Evolutionary conservation across 2,888 invertebrate genomes (phyloP).

Genomic region (Globia sparganii): DNA sequence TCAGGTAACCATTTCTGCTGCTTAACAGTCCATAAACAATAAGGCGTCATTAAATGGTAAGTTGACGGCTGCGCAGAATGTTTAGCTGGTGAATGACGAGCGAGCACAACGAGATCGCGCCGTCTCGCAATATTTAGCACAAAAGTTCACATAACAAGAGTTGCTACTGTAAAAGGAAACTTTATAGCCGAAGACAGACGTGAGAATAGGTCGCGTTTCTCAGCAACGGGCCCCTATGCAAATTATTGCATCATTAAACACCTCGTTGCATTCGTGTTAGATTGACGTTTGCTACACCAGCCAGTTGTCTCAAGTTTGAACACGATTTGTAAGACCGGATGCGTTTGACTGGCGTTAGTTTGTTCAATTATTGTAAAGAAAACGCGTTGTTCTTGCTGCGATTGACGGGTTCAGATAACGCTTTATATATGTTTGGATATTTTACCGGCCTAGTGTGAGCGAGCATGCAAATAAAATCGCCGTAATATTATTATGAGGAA

Average conservation of each 20-base stretch:
- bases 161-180: constrained; percentile 81
- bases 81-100: constrained; percentile 63
- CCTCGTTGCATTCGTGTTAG: constrained; percentile 84
- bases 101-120: constrained; percentile 55
- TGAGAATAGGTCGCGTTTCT: constrained; percentile 85
- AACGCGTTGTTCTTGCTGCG: constrained; percentile 67
- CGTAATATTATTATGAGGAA: constrained; percentile 53
- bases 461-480: constrained; percentile 61
- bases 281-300: constrained; percentile 80
- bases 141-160: constrained; percentile 81
- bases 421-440: constrained; percentile 49
- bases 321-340: constrained; percentile 84
- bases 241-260: constrained; percentile 90
- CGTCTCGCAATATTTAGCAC: constrained; percentile 71
- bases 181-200: constrained; percentile 81
- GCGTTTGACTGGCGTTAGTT: constrained; percentile 85
- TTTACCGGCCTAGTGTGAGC: constrained; percentile 49
- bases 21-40: constrained; percentile 74
- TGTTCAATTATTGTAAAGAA: constrained; percentile 80
- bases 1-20: constrained; percentile 83
- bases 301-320: constrained; percentile 69
- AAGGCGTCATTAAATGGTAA: constrained; percentile 80
- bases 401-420: constrained; percentile 61
- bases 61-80: constrained; percentile 66
- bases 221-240: constrained; percentile 85